A percentile compares a stretch with the other conserved stretches of the same genome.
Conservation (phyloP, 37 sponge, comb jelly and placozoan genomes). For the Theonella swinhoei region DNA sequence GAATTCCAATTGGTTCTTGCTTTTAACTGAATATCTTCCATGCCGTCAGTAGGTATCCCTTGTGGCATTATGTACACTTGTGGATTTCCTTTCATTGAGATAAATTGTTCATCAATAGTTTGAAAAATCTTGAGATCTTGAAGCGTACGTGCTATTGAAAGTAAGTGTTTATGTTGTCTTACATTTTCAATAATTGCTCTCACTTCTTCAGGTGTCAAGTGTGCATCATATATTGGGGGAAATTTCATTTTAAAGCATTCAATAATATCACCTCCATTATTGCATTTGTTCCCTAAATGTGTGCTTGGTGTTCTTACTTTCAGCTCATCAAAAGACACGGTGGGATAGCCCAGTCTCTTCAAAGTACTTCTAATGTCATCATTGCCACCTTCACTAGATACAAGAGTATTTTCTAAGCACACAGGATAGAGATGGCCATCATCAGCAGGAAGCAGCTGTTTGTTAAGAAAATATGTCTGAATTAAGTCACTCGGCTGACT, state of each 20-base stretch:
- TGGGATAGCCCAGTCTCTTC: conserved; percentile 34
- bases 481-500: no score
- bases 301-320: no score
- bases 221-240: conserved; percentile 9
- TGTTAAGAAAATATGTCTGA: background rate
- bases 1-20: background rate
- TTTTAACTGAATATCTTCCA: background rate
- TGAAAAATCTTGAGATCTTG: conserved; percentile 7
- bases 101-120: conserved; percentile 18
- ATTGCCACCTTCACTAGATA: background rate
- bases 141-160: background rate
- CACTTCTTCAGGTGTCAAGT: conserved; percentile 15
- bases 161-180: background rate
- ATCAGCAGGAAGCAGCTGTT: conserved; percentile 43
- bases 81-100: background rate
- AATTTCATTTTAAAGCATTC: conserved; percentile 7
- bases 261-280: conserved; percentile 15
- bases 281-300: no score
- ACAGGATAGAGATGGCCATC: conserved; percentile 25
- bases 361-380: background rate
- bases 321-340: background rate
- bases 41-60: background rate
- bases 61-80: background rate
- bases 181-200: background rate
- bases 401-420: conserved; percentile 1